Conservation (phyloP, 2,113 vertebrate species). For the Phylloscopus whistleri region DNA sequence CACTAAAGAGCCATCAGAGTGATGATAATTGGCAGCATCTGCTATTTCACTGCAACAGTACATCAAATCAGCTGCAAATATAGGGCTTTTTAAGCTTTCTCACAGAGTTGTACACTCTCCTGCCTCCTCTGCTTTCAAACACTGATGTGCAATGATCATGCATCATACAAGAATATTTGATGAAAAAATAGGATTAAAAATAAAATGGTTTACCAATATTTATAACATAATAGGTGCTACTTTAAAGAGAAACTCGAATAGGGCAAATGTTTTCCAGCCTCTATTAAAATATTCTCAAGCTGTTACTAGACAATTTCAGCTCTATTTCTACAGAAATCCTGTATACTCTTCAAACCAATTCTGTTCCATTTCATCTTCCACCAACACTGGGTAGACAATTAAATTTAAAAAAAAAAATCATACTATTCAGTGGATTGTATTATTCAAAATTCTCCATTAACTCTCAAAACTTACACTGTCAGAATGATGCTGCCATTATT, state of each 20-base stretch:
- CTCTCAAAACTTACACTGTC: background rate
- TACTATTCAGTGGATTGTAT: background rate
- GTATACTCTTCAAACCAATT: background rate
- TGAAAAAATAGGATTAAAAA: background rate
- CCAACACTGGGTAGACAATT: background rate
- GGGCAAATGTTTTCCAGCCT: background rate
- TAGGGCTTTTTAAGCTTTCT: background rate
- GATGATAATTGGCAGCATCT: slow-evolving; percentile 8
- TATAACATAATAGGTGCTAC: background rate
- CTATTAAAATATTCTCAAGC: background rate
- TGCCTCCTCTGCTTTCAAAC: background rate
- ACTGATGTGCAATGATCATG: background rate
- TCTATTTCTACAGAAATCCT: background rate
- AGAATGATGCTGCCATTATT: background rate
- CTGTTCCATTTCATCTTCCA: background rate
- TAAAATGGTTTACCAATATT: background rate
- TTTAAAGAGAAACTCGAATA: background rate
- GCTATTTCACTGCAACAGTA: background rate
- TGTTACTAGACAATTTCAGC: background rate
- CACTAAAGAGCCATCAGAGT: background rate
- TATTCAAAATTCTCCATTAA: background rate
- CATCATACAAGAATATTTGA: background rate
- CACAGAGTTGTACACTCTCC: background rate
- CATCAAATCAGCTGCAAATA: background rate
- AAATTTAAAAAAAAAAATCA: background rate